These are phyloP conservation scores for Galeruca laticollis DNA, from an alignment of 2,888 invertebrate genomes.

Conservation along the genomic window DNA sequence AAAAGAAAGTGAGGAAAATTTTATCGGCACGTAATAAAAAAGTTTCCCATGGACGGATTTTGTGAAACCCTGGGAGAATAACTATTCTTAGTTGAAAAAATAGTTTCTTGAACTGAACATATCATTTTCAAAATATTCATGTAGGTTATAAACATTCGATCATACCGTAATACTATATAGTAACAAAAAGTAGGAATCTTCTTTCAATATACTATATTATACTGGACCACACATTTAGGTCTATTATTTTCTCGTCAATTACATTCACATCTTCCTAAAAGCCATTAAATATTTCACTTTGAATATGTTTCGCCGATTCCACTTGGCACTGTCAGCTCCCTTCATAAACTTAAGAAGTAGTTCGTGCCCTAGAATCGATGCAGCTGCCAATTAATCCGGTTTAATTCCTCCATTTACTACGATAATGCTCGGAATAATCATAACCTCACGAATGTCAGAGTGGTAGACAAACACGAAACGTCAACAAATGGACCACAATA, in stretches of 20 bases:
- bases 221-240: too few species aligned
- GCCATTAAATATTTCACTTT: background rate
- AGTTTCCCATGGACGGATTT: background rate
- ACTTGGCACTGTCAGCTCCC: background rate
- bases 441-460: constrained; percentile 44
- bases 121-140: too few species aligned
- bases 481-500: constrained; percentile 7
- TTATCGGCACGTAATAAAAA: background rate
- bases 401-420: constrained; percentile 43
- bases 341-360: constrained; percentile 21
- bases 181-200: too few species aligned
- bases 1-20: background rate
- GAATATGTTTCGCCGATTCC: background rate
- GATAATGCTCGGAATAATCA: constrained; percentile 42
- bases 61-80: background rate
- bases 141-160: too few species aligned
- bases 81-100: background rate
- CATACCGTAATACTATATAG: too few species aligned
- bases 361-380: constrained; percentile 31
- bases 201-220: too few species aligned
- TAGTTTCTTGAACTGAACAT: too few species aligned
- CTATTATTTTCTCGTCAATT: background rate
- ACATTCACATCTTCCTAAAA: background rate
- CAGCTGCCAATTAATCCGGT: constrained; percentile 38
- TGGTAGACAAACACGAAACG: constrained; percentile 40